These are phyloP conservation scores for Luperina nickerlii DNA, from an alignment of 2,888 invertebrate species.

Conservation along the genomic window DNA sequence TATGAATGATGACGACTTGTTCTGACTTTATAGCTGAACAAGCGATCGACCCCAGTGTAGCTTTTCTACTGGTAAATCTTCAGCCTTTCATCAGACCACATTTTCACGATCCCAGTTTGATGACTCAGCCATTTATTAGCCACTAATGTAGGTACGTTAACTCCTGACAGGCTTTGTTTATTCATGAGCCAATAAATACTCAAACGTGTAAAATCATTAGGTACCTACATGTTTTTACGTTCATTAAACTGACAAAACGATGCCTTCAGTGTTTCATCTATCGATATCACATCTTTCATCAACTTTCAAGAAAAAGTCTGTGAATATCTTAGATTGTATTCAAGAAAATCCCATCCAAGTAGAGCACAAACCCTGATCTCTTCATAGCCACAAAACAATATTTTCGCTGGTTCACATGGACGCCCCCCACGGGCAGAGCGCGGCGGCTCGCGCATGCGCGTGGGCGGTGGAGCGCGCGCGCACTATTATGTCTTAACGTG, in stretches of 20 bases:
- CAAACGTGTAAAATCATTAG: not conserved
- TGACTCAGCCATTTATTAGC: not conserved
- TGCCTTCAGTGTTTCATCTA: not conserved
- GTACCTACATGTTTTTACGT: not conserved
- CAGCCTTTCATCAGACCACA: not conserved
- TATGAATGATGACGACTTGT: not conserved
- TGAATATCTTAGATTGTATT: not conserved
- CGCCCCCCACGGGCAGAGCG: constrained; percentile 77
- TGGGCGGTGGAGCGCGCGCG: constrained; percentile 80
- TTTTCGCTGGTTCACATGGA: constrained; percentile 53
- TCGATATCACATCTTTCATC: not conserved
- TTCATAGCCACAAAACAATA: constrained; percentile 45
- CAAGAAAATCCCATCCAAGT: constrained; percentile 3
- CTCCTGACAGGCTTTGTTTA: not conserved
- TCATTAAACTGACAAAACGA: not conserved
- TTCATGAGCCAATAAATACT: not conserved
- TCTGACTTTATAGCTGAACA: not conserved
- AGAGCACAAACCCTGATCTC: constrained; percentile 42
- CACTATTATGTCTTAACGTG: constrained; percentile 87
- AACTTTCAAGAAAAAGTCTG: not conserved
- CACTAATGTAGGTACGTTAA: too few species aligned
- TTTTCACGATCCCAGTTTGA: not conserved
- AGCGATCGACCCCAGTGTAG: not conserved
- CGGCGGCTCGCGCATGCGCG: constrained; percentile 66
- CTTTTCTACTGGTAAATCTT: not conserved